Evolutionary conservation across 2,888 invertebrate species (phyloP), one percentile per base, ranked within the genome.

Genomic region (Thymelicus lineola): DNA sequence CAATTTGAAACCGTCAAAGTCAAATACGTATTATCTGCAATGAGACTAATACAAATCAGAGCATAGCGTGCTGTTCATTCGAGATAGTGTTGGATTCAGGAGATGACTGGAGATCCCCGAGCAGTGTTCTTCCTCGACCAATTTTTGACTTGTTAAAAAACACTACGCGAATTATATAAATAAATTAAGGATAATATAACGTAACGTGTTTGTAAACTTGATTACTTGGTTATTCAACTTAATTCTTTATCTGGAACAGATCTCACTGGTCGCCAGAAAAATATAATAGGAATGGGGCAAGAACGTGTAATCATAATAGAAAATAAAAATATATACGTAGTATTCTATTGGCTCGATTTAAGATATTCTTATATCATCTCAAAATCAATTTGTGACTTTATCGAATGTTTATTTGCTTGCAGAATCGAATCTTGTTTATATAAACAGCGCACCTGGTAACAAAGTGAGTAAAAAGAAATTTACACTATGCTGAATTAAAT

Each of bases 361-460:
- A n/a, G 46, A 57, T 57, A 46, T 48, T 20, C 9, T 12, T 15
- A 36, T 50, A 46, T 42, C 57, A 17, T 38, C 12, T 1, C 55
- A 50, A 58, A 55, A 58, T 17, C 38, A 45, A 70, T 50, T 38
- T 64, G 64, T 64, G 28, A 70, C 28, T 70, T 70, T 48, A 70
- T 64, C 59, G 59, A 70, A 64, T 70, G 64, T 70, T 70, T 70
- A 70, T 70, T 70, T 70, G 50, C 70, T 70, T 70, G 70, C 70
- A 70, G 70, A 70, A 70, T 70, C 70, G 70, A 70, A 70, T 70
- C 70, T 70, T 70, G 70, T 70, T 70, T 70, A 70, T 70, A 70
- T 70, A 70, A 70, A 70, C 70, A 70, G 64, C 70, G 64, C 70
- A 70, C 70, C 70, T 70, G 70, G 70, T 70, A 70, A 70, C 70